Percentiles rank a stretch among this genome's conserved stretches.
These are phyloP conservation scores for Carpatolechia fugitivella DNA, from an alignment of 2,888 invertebrate genomes.

Conservation along the genomic window DNA sequence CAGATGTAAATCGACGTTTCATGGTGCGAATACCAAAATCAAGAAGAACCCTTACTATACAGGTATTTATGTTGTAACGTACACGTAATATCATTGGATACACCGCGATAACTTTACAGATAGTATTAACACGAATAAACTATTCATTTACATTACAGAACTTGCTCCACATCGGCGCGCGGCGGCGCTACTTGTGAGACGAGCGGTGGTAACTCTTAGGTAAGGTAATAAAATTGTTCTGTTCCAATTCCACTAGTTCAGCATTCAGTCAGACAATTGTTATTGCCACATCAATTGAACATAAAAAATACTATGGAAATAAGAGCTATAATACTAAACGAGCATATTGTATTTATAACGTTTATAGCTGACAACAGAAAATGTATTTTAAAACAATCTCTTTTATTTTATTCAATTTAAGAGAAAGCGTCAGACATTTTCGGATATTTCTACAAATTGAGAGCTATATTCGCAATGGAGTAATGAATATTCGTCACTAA, in stretches of 20 bases:
- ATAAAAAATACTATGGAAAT: background rate
- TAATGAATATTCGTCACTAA: too few relatives aligned
- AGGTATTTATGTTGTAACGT: too few relatives aligned
- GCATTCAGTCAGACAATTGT: background rate
- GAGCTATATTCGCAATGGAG: too few relatives aligned
- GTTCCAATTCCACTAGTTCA: background rate
- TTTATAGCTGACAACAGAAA: too few relatives aligned
- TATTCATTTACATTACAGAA: background rate
- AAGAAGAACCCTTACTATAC: background rate
- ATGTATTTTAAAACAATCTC: too few relatives aligned
- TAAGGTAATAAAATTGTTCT: constrained; percentile 6
- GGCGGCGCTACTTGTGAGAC: background rate
- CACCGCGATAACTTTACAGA: background rate
- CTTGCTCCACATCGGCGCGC: background rate
- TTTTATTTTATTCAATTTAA: too few relatives aligned
- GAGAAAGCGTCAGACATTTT: too few relatives aligned
- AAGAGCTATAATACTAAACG: too few relatives aligned
- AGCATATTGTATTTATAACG: too few relatives aligned
- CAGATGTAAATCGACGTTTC: background rate
- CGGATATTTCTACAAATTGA: too few relatives aligned
- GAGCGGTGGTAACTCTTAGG: background rate
- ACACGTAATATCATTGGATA: too few relatives aligned
- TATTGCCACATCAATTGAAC: background rate
- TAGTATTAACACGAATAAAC: background rate
- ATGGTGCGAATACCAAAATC: background rate